Evolutionary conservation across 2,797 vertebrate species (phyloP).

Genomic region (Kryptolebias ocellatus): DNA sequence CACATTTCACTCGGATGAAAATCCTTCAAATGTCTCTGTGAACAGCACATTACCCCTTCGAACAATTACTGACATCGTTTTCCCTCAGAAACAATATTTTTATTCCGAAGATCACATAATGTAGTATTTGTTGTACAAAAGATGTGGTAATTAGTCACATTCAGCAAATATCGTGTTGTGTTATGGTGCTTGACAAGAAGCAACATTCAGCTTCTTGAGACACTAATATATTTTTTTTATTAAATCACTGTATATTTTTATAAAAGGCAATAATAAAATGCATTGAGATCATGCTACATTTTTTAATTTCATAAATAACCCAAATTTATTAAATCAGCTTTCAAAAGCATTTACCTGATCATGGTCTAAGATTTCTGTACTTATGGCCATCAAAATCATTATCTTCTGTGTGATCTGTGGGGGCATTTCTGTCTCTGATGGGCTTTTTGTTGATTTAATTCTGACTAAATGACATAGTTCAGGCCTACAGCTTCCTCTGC

Average conservation of each 20-base stretch:
- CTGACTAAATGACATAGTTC: constrained; percentile 68
- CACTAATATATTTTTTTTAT: constrained; percentile 4
- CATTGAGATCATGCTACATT: constrained; percentile 3
- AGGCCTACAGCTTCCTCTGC: constrained; percentile 63
- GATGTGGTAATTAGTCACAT: constrained; percentile 18
- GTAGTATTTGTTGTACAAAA: constrained; percentile 22
- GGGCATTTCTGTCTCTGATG: constrained; percentile 61
- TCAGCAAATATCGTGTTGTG: constrained; percentile 26
- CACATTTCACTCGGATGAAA: constrained; percentile 54
- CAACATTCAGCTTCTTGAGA: constrained; percentile 29
- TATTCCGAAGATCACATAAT: constrained; percentile 13
- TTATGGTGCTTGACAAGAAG: constrained; percentile 36
- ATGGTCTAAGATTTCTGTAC: constrained; percentile 47
- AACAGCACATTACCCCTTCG: constrained; percentile 35
- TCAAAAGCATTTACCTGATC: constrained; percentile 15
- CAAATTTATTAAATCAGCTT: constrained; percentile 36
- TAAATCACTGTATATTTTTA: constrained; percentile 19
- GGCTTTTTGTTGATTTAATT: constrained; percentile 68
- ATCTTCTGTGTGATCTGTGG: constrained; percentile 62
- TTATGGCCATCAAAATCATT: constrained; percentile 52
- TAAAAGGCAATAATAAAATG: constrained; percentile 5
- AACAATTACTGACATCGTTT: constrained; percentile 31
- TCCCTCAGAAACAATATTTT: constrained; percentile 4
- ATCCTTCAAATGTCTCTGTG: constrained; percentile 36
- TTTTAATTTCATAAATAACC: constrained; percentile 24